phyloP scores from a whole-genome alignment of 2,888 invertebrate genomes.

The Sepioteuthis lessoniana region DNA sequence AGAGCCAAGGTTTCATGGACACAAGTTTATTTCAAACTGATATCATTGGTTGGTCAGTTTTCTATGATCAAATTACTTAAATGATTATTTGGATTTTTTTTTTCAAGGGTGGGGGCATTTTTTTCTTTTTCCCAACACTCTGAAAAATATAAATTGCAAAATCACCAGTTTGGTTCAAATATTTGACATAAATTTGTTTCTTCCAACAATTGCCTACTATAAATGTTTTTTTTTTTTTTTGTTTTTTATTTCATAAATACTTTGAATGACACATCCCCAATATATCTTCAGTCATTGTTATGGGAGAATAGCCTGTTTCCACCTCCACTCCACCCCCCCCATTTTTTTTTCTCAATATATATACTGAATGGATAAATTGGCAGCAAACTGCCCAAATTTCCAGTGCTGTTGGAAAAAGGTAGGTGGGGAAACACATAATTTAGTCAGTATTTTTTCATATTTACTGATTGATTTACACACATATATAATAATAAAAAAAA shows the following conservation, averaged over 20 bases:
- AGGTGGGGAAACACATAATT: background rate
- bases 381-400: background rate
- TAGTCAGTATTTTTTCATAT: background rate
- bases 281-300: background rate
- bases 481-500: too few species aligned
- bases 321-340: too few species aligned
- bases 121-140: background rate
- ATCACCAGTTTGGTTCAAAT: constrained; percentile 16
- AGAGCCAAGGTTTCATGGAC: background rate
- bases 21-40: constrained; percentile 38
- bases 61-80: constrained; percentile 18
- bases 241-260: background rate
- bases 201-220: constrained; percentile 33
- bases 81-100: background rate
- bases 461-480: background rate
- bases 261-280: constrained; percentile 33
- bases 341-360: too few species aligned
- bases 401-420: background rate
- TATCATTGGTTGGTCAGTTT: background rate
- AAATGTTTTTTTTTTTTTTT: background rate
- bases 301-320: background rate
- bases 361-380: background rate
- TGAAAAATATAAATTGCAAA: background rate
- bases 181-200: background rate
- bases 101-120: background rate